Evolutionary conservation across 2,797 vertebrate genomes (phyloP), one percentile per base, ranked within the genome.

Genomic region (Arctocebus calabarensis): DNA sequence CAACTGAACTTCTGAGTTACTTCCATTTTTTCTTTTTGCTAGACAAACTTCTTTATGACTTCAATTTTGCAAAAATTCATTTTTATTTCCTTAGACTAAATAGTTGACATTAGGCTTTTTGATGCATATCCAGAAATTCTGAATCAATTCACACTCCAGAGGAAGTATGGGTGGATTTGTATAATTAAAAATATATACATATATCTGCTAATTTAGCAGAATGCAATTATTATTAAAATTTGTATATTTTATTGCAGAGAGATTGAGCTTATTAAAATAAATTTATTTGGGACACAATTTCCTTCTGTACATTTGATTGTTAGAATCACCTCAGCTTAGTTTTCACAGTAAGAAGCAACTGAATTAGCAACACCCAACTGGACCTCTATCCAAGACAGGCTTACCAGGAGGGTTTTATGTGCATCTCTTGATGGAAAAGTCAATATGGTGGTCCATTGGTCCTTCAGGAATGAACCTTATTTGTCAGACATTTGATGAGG

Each of bases 381-480:
- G n/a, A 70, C 9, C 5, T 61, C 16, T 59, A 34, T 59, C 10
- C 16, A 61, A 32, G 6, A 13, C 48, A 32, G 74, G 45, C 1
- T 86, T 2, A 17, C 14, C 17, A 16, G 40, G 29, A 0, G 9
- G 0, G 4, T 70, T 20, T 40, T 37, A 10, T 7, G 22, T 1
- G 1, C 22, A 43, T 29, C 22, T 87, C 27, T 86, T 81, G 34
- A 40, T 5, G 32, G 7, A 37, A 32, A 5, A 2, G 19, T 12
- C 2, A 13, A 27, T 19, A 29, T 5, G 23, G 1, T 37, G 13
- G 40, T 20, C 55, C 48, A 19, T 16, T 7, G 34, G 20, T 37
- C 7, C 34, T n/a, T 32, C 37, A 64, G 16, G 3, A 52, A 34
- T 14, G 12, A 34, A 48, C 52, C 40, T 84, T 6, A 37, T 27